A percentile compares a stretch with the other conserved stretches of the same genome.
These are phyloP conservation scores for Muschampia plurimacula DNA, from an alignment of 2,888 invertebrate genomes.

Conservation along the genomic window DNA sequence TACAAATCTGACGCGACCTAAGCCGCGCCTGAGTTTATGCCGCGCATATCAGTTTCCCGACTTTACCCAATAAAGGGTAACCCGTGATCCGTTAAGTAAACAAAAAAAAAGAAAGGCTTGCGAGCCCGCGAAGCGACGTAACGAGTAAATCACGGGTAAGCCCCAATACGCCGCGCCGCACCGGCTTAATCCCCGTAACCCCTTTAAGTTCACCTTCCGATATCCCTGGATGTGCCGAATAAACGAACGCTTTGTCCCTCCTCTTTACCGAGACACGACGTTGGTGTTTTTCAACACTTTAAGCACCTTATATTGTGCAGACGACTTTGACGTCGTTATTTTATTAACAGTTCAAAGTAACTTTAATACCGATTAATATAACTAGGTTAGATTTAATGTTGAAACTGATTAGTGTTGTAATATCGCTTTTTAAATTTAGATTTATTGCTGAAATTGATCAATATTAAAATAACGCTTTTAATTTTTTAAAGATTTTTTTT, in stretches of 20 bases:
- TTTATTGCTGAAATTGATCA: too few species aligned
- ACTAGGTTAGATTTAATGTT: too few species aligned
- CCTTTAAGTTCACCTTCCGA: slow-evolving; percentile 76
- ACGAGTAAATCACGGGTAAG: slow-evolving; percentile 82
- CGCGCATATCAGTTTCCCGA: slow-evolving; percentile 80
- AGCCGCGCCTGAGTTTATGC: slow-evolving; percentile 75
- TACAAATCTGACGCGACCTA: slow-evolving; percentile 71
- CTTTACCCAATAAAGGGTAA: slow-evolving; percentile 83
- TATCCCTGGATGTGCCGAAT: slow-evolving; percentile 58
- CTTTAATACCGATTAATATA: too few species aligned
- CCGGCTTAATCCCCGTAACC: slow-evolving; percentile 72
- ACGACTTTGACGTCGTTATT: background rate
- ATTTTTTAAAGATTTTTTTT: too few species aligned
- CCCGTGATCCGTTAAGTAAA: slow-evolving; percentile 84
- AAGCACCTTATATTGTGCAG: slow-evolving; percentile 7
- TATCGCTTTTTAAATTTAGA: too few species aligned
- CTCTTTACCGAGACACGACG: slow-evolving; percentile 36
- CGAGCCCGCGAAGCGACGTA: slow-evolving; percentile 67
- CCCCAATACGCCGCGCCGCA: slow-evolving; percentile 73
- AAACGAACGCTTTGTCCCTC: slow-evolving; percentile 52
- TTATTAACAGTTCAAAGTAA: background rate
- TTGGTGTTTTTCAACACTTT: slow-evolving; percentile 30
- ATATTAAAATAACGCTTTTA: too few species aligned
- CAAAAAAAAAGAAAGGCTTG: slow-evolving; percentile 73
- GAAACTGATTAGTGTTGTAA: too few species aligned